Percentiles rank a stretch among this genome's conserved stretches.
Evolutionary conservation across 2,113 vertebrate species (phyloP).

Genomic region (Larimichthys polyactis): DNA sequence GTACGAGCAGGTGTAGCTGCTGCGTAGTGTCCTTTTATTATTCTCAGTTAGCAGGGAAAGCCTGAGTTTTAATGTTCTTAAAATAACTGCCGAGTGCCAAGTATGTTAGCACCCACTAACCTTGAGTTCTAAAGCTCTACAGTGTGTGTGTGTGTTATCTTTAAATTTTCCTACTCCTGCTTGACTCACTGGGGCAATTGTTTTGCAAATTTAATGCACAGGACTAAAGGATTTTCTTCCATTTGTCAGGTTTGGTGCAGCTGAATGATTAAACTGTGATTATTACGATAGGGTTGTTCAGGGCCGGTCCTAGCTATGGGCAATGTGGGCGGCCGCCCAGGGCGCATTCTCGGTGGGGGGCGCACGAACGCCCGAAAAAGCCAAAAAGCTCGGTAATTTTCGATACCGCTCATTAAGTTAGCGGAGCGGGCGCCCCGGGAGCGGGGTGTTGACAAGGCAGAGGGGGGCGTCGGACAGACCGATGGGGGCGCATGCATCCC

Average conservation of each 20-base stretch:
- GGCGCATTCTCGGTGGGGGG: too few species aligned
- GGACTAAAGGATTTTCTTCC: background rate
- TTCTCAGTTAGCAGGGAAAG: background rate
- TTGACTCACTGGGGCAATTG: background rate
- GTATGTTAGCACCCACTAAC: conserved; percentile 19
- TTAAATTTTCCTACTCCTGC: conserved; percentile 2
- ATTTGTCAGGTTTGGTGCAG: conserved; percentile 1
- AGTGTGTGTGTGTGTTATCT: conserved; percentile 15
- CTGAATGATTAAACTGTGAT: conserved; percentile 46
- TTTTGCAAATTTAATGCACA: background rate
- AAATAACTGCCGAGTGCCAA: conserved; percentile 17
- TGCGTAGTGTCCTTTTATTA: background rate
- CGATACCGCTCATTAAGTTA: too few species aligned
- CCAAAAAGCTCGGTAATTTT: too few species aligned
- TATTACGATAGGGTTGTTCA: conserved; percentile 19
- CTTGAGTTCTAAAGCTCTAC: background rate
- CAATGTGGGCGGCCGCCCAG: too few species aligned
- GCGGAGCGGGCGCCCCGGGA: too few species aligned
- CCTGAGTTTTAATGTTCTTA: conserved; percentile 22
- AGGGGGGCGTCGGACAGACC: too few species aligned
- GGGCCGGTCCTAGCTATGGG: too few species aligned
- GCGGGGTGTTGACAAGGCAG: too few species aligned
- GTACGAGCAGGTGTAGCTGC: conserved; percentile 7
- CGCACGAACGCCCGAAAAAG: too few species aligned
- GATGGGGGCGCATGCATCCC: too few species aligned